phyloP scores from a whole-genome alignment of 2,797 vertebrate genomes.

The Esox masquinongy region DNA sequence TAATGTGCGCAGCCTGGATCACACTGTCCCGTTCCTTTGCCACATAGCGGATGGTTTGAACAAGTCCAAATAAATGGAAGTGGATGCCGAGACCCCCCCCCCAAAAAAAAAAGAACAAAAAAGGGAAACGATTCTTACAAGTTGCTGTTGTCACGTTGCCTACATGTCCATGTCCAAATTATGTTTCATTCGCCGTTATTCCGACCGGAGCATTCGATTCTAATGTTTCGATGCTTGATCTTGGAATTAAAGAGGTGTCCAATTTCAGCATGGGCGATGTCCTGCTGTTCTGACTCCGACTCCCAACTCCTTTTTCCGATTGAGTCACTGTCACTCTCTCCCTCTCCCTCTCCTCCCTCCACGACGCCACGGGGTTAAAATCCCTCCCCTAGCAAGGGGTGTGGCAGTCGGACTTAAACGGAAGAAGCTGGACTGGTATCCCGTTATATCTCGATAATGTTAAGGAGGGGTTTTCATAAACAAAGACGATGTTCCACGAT shows the following conservation, averaged over 20 bases:
- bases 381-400: constrained; percentile 3
- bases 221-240: background rate
- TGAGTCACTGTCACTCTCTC: constrained; percentile 17
- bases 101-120: background rate
- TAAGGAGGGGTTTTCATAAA: constrained; percentile 8
- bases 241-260: background rate
- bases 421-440: constrained; percentile 5
- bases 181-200: constrained; percentile 4
- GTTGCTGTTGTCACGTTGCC: background rate
- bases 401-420: constrained; percentile 7
- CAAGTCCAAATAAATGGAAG: background rate
- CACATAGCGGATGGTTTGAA: background rate
- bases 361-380: constrained; percentile 1
- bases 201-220: background rate
- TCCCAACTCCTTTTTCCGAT: background rate
- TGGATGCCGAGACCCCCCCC: background rate
- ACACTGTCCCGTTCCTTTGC: background rate
- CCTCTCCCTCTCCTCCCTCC: background rate
- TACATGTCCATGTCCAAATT: background rate
- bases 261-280: constrained; percentile 5
- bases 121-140: constrained; percentile 3
- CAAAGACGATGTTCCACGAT: background rate
- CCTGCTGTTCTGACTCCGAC: constrained; percentile 5
- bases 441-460: background rate
- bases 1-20: background rate